Evolutionary conservation across 2,888 invertebrate species (phyloP).

Genomic region (Stratiomys singularior): DNA sequence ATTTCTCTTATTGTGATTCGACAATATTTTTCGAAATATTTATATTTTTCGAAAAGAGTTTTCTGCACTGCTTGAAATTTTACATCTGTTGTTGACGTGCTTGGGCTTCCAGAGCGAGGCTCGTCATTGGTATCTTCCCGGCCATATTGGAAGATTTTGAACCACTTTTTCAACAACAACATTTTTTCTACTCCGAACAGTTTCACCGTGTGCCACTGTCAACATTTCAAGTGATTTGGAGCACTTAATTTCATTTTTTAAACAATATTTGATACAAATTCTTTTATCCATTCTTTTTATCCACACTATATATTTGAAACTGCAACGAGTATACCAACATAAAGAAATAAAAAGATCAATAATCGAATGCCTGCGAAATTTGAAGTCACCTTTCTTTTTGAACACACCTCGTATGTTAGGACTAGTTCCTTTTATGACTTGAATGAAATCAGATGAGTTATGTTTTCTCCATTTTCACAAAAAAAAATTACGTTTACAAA

Average conservation of each 20-base stretch:
- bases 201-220: no score
- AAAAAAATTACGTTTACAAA: no score
- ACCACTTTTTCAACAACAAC: not conserved
- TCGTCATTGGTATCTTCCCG: no score
- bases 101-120: no score
- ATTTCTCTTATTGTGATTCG: not conserved
- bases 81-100: not conserved
- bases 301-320: no score
- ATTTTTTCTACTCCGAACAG: not conserved
- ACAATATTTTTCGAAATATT: no score
- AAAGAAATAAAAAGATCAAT: not conserved
- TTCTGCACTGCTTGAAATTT: not conserved
- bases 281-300: not conserved
- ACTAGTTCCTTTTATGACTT: no score
- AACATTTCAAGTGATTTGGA: no score
- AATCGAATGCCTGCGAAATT: not conserved
- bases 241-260: no score
- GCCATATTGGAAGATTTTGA: not conserved
- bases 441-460: no score
- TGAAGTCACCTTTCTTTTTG: not conserved
- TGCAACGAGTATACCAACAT: no score
- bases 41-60: not conserved
- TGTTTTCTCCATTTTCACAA: no score
- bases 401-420: slow-evolving; percentile 31
- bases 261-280: not conserved